A percentile compares a stretch with the other conserved stretches of the same genome.
Evolutionary conservation across 2,888 invertebrate species (phyloP).

Genomic region (Dryomyza anilis): DNA sequence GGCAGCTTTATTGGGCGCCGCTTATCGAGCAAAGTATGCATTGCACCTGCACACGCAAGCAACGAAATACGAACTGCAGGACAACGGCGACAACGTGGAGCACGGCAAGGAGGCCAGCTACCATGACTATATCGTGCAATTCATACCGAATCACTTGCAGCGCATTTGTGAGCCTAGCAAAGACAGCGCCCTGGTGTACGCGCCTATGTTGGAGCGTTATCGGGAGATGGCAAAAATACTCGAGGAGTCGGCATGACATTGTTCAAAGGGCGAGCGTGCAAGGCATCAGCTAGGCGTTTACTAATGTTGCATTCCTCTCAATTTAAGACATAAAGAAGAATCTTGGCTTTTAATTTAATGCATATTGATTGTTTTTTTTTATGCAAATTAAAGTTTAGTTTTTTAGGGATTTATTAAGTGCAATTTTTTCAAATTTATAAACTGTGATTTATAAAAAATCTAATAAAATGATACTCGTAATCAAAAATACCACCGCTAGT

Average conservation of each 20-base stretch:
- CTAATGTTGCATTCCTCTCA: slow-evolving; percentile 4
- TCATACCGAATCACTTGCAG: slow-evolving; percentile 60
- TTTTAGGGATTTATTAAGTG: slow-evolving; percentile 38
- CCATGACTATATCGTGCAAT: slow-evolving; percentile 52
- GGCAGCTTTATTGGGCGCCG: slow-evolving; percentile 85
- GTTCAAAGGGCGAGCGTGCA: too few relatives aligned
- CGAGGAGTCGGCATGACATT: too few relatives aligned
- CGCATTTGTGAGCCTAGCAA: slow-evolving; percentile 74
- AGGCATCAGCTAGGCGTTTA: too few relatives aligned
- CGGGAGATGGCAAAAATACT: slow-evolving; percentile 63
- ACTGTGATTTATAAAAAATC: slow-evolving; percentile 39
- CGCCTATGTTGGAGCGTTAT: slow-evolving; percentile 74
- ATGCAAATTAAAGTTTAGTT: not conserved
- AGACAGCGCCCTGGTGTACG: slow-evolving; percentile 76
- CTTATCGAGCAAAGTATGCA: slow-evolving; percentile 73
- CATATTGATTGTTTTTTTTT: slow-evolving; percentile 25
- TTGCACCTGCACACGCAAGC: slow-evolving; percentile 50
- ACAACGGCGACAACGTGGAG: not conserved
- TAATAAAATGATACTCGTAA: not conserved
- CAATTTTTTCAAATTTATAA: slow-evolving; percentile 45
- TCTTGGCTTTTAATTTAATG: too few relatives aligned
- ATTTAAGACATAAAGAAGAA: not conserved
- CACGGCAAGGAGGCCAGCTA: slow-evolving; percentile 38
- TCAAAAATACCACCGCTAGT: not conserved
- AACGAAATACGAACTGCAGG: slow-evolving; percentile 7